Conservation (phyloP, 2,797 vertebrate species). For the Mycteria americana region DNA sequence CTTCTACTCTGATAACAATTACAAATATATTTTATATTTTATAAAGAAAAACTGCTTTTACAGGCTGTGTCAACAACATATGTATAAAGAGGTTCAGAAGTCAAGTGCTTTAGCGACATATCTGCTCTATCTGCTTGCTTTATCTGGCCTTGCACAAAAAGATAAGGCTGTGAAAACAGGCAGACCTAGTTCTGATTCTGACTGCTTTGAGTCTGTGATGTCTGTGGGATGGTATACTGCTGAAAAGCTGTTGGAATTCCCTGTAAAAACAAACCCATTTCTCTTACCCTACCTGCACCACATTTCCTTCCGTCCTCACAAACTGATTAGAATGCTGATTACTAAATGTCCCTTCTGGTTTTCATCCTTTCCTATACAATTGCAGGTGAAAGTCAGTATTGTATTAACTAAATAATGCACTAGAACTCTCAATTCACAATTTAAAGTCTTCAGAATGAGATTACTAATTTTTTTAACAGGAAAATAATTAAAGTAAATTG, state of each 20-base stretch:
- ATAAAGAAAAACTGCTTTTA: background rate
- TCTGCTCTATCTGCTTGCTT: background rate
- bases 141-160: background rate
- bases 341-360: fast-evolving
- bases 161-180: background rate
- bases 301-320: background rate
- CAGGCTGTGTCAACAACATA: background rate
- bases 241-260: background rate
- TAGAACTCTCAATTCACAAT: background rate
- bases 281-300: background rate
- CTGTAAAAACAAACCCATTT: background rate
- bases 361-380: background rate
- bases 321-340: background rate
- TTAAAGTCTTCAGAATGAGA: background rate
- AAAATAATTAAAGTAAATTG: background rate
- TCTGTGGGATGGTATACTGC: background rate
- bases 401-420: background rate
- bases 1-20: background rate
- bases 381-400: background rate
- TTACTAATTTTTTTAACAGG: background rate
- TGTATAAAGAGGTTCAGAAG: background rate
- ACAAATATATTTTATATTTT: background rate
- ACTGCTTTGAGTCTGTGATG: background rate
- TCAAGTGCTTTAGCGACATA: background rate
- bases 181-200: background rate